Conservation (phyloP, 2,113 vertebrate genomes). For the Bufo gargarizans region DNA sequence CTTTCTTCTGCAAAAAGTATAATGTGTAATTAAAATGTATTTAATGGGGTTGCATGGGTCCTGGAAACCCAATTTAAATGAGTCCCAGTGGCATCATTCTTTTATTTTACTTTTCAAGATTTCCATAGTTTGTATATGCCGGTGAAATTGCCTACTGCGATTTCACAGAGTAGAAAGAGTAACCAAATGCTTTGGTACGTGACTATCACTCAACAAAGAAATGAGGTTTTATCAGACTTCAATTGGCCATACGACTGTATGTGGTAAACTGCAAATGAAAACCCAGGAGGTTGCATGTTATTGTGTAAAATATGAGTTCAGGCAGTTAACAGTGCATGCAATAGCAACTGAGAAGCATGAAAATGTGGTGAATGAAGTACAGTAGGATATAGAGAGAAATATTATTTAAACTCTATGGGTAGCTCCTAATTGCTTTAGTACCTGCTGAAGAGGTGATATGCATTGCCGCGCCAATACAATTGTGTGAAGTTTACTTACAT, state of each 20-base stretch:
- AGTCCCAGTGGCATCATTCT: not conserved
- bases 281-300: conserved; percentile 10
- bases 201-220: not conserved
- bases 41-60: too few relatives aligned
- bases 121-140: not conserved
- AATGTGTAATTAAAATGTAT: too few relatives aligned
- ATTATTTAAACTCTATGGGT: conserved; percentile 29
- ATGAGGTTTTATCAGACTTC: conserved; percentile 1
- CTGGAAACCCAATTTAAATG: too few relatives aligned
- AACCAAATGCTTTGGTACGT: not conserved
- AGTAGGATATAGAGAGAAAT: conserved; percentile 5
- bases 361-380: conserved; percentile 10
- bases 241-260: conserved; percentile 28
- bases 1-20: too few relatives aligned
- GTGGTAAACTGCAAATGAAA: conserved; percentile 26
- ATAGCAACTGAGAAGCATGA: conserved; percentile 10
- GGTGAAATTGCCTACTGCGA: not conserved
- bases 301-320: conserved; percentile 31
- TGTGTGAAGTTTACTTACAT: not conserved
- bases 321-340: conserved; percentile 41
- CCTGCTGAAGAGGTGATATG: not conserved
- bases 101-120: not conserved
- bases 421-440: conserved; percentile 17
- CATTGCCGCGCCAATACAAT: not conserved
- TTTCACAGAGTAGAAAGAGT: not conserved